phyloP scores from a whole-genome alignment of 2,113 vertebrate genomes.

The Anhinga anhinga region DNA sequence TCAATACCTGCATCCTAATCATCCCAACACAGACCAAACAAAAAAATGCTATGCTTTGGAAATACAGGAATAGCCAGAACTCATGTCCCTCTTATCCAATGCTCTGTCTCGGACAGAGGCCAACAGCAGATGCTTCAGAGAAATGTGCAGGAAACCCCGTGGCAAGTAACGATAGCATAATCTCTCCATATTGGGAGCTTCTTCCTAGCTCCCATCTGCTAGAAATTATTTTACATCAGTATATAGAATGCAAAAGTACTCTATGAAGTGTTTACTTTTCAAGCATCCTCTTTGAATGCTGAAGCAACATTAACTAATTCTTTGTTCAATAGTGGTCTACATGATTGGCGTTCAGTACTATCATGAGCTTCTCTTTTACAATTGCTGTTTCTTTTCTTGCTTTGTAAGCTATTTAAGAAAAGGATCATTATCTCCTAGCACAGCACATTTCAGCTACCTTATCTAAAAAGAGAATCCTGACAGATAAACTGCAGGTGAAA shows the following conservation, averaged over 20 bases:
- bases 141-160: rapidly evolving
- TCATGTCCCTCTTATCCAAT: background rate
- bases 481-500: background rate
- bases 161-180: background rate
- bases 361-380: background rate
- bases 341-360: background rate
- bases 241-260: background rate
- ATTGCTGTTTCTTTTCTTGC: background rate
- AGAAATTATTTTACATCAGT: background rate
- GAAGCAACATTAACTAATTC: background rate
- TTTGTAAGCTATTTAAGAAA: background rate
- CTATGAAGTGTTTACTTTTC: background rate
- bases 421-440: background rate
- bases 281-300: background rate
- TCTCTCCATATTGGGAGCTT: background rate
- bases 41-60: background rate
- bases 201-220: background rate
- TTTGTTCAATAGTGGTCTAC: background rate
- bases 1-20: background rate
- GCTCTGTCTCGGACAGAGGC: background rate
- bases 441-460: background rate
- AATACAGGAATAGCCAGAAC: background rate
- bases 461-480: background rate
- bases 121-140: background rate
- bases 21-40: background rate